Percentiles rank a stretch among this genome's conserved stretches.
phyloP scores from a whole-genome alignment of 1,140 invertebrate genomes.

The Galendromus occidentalis region DNA sequence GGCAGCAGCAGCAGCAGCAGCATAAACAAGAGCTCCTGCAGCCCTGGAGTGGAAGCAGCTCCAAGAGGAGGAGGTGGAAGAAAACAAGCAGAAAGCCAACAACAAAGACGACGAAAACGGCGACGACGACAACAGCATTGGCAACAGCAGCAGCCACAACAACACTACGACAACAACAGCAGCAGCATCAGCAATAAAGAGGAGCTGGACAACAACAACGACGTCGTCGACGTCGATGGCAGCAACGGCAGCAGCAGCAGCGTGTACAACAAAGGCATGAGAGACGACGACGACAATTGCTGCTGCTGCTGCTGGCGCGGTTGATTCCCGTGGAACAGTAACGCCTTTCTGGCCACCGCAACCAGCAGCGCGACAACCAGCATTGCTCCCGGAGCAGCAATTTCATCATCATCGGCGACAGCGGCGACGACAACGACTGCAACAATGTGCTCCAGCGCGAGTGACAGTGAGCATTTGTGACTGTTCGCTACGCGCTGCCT shows the following conservation, averaged over 20 bases:
- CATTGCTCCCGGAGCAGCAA: background rate
- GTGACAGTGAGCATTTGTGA: too few species aligned
- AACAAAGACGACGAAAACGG: background rate
- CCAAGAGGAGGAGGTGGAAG: background rate
- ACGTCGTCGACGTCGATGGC: background rate
- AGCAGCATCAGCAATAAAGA: background rate
- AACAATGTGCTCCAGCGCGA: too few species aligned
- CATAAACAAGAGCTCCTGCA: background rate
- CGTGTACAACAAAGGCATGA: background rate
- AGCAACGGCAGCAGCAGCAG: background rate
- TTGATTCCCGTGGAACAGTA: background rate
- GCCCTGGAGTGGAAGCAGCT: background rate
- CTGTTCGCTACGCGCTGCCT: too few species aligned
- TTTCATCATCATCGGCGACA: background rate
- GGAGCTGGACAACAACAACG: background rate
- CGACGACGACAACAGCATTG: background rate
- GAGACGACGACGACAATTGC: background rate
- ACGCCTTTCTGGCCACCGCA: background rate
- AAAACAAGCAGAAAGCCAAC: background rate
- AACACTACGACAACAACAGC: background rate
- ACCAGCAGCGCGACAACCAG: background rate
- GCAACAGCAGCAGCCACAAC: background rate
- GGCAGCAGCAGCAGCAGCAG: background rate
- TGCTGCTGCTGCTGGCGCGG: background rate
- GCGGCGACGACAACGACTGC: background rate